A percentile compares a stretch with the other conserved stretches of the same genome.
These are phyloP conservation scores for Nipponia nippon DNA, from an alignment of 2,113 vertebrate species.

Conservation along the genomic window DNA sequence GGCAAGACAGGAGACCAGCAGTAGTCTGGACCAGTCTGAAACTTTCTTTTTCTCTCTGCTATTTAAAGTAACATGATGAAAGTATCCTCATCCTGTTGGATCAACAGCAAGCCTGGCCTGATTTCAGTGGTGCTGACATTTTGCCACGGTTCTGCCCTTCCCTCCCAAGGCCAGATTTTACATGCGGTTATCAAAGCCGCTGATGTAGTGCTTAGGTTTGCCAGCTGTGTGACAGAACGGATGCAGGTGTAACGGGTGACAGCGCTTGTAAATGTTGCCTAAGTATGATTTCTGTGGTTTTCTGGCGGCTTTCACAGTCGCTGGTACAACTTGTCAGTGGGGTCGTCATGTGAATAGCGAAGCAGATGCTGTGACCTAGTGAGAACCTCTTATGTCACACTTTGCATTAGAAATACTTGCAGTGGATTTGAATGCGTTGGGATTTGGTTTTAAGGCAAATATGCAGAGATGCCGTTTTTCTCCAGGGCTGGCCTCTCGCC, in stretches of 20 bases:
- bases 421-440: not conserved
- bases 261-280: not conserved
- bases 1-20: not conserved
- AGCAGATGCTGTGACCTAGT: not conserved
- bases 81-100: not conserved
- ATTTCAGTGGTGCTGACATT: not conserved
- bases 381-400: not conserved
- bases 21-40: not conserved
- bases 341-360: not conserved
- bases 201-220: rapidly evolving
- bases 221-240: not conserved
- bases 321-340: rapidly evolving
- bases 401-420: rapidly evolving
- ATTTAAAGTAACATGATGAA: not conserved
- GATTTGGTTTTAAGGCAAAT: not conserved
- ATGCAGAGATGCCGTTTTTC: not conserved
- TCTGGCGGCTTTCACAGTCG: rapidly evolving
- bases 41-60: not conserved
- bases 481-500: not conserved
- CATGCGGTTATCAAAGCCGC: not conserved
- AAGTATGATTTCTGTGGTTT: rapidly evolving
- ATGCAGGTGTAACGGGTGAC: not conserved
- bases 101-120: not conserved
- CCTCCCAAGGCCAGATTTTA: not conserved
- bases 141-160: not conserved